Base-by-base conservation (phyloP, 2,113 vertebrate species). In the Aegotheles bennettii region DNA sequence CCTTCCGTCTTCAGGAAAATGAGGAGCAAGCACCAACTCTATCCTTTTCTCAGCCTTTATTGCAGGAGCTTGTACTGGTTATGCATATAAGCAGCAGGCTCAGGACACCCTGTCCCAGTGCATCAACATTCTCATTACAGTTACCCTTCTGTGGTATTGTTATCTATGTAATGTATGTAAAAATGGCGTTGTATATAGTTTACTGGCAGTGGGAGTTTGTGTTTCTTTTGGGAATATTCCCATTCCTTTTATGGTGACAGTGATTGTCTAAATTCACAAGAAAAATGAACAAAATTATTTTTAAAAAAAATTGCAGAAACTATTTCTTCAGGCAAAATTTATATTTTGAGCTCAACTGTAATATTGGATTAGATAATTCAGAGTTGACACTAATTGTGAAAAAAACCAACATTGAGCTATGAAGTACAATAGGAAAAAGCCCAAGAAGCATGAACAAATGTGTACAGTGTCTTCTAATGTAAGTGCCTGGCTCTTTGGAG, bases 401-500 rank as follows among this genome's bases (percentile, higher is more conserved):
- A 74, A 94, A 95, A 87, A n/a, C n/a, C n/a, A n/a, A 20, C 54
- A 12, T 60, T 23, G 60, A 90, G 84, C 77, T 89, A 3, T 95
- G 60, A 94, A 84, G 64, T 93, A 65, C 95, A 91, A 96, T 67
- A 87, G 82, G 63, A 92, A 86, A 96, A 95, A 96, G 57, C 36
- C 69, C 54, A 71, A 95, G 89, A 87, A 95, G 93, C 91, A 94
- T 83, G 84, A 95, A 96, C 82, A 93, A 94, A 96, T 33, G 87
- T 2, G 3, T 95, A 88, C 87, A 94, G 80, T 96, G 94, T 94
- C 95, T 95, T 76, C 83, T 97, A 77, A 92, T 87, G 89, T 80
- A 93, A 96, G 93, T 82, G 91, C 87, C 94, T 95, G 82, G 83
- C 92, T 96, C 91, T 96, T 96, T 47, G 38, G 91, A 91, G 97